Conservation (phyloP, 2,888 invertebrate species). For the Heliconius aoede region DNA sequence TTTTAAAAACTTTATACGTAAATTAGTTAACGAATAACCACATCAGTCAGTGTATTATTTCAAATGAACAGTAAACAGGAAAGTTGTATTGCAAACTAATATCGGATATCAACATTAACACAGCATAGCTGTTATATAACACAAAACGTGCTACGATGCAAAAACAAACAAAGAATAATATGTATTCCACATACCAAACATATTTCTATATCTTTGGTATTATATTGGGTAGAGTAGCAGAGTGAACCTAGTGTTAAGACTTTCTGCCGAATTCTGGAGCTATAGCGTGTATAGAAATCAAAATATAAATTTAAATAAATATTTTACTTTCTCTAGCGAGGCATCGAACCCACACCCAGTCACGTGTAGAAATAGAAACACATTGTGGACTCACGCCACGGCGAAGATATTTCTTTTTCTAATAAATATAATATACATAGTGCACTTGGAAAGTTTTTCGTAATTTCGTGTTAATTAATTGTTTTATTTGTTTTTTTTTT, state of each 20-base stretch:
- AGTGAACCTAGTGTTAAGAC: no score
- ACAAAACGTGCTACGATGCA: conserved; percentile 1
- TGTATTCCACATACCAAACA: not conserved
- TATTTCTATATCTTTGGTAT: not conserved
- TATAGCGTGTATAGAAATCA: no score
- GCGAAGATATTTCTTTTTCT: not conserved
- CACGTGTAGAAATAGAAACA: no score
- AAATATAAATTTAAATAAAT: no score
- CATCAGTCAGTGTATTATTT: conserved; percentile 4
- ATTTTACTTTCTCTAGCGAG: no score
- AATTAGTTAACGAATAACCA: not conserved
- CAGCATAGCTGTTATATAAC: conserved; percentile 22
- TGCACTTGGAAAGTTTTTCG: conserved; percentile 45
- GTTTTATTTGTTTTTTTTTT: conserved; percentile 22
- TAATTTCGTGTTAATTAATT: conserved; percentile 45
- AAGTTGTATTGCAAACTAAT: conserved; percentile 15
- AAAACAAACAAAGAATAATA: conserved; percentile 13
- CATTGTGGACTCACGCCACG: no score
- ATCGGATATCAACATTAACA: conserved; percentile 9
- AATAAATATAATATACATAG: conserved; percentile 30
- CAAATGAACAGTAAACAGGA: conserved; percentile 18
- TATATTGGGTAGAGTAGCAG: no score
- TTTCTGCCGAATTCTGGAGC: no score
- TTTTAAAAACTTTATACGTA: no score
- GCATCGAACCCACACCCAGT: no score